Evolutionary conservation across 2,113 vertebrate species (phyloP).

Genomic region (Willisornis vidua): DNA sequence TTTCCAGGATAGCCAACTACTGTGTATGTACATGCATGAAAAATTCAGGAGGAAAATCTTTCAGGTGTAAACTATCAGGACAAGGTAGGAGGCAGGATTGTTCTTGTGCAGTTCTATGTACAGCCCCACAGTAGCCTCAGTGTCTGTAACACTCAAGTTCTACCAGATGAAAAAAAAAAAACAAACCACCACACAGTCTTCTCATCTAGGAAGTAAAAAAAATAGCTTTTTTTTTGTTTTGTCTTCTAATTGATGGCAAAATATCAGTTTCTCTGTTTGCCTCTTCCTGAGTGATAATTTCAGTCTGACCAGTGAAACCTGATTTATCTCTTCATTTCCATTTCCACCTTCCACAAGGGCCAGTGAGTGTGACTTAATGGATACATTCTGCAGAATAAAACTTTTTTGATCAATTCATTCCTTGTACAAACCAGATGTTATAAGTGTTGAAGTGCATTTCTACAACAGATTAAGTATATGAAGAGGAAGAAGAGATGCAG

Average conservation of each 20-base stretch:
- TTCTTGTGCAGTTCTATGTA: neutral
- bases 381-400: neutral
- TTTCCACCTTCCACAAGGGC: neutral
- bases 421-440: neutral
- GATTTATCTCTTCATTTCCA: neutral
- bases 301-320: neutral
- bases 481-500: neutral
- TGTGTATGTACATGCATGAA: neutral
- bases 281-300: neutral
- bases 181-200: neutral
- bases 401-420: neutral
- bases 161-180: neutral
- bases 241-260: neutral
- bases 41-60: slow-evolving; percentile 1
- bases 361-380: neutral
- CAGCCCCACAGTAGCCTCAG: neutral
- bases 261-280: neutral
- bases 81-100: neutral
- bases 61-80: neutral
- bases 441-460: neutral
- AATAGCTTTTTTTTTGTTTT: neutral
- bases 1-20: neutral
- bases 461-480: neutral
- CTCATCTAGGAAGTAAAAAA: neutral
- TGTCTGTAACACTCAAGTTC: neutral